Conservation (phyloP, 2,113 vertebrate genomes). For the Macrotus californicus region DNA sequence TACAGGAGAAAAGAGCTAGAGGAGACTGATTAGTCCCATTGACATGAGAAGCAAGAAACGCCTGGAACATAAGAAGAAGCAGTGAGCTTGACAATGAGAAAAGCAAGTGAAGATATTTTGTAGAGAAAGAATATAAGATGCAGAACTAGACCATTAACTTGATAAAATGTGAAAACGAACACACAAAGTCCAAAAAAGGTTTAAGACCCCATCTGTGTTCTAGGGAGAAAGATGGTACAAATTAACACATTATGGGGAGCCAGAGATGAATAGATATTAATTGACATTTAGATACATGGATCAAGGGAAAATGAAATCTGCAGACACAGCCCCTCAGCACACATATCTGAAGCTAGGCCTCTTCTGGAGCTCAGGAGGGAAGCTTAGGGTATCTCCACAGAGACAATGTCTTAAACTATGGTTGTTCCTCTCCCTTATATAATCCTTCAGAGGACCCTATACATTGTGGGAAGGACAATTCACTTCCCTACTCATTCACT, state of each 20-base stretch:
- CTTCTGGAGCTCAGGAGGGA: background rate
- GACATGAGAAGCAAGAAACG: background rate
- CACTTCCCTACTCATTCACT: background rate
- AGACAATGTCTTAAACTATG: background rate
- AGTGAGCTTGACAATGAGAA: background rate
- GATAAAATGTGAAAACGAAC: background rate
- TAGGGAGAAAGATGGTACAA: background rate
- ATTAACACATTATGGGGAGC: background rate
- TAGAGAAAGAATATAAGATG: background rate
- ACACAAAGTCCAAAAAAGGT: background rate
- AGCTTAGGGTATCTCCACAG: background rate
- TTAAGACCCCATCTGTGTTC: background rate
- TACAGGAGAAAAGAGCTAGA: background rate
- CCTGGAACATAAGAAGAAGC: background rate
- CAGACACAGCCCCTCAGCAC: fast-evolving
- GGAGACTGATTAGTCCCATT: background rate
- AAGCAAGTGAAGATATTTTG: background rate
- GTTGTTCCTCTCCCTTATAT: background rate
- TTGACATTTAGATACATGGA: background rate
- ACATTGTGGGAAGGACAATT: background rate
- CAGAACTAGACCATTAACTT: too few relatives aligned
- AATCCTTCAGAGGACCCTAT: background rate
- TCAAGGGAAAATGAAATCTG: background rate
- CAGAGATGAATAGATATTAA: background rate
- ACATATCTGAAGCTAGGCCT: background rate